Percentiles rank a stretch among this genome's conserved stretches.
Evolutionary conservation across 1,140 invertebrate species (phyloP).

Genomic region (Charaxes varanes): DNA sequence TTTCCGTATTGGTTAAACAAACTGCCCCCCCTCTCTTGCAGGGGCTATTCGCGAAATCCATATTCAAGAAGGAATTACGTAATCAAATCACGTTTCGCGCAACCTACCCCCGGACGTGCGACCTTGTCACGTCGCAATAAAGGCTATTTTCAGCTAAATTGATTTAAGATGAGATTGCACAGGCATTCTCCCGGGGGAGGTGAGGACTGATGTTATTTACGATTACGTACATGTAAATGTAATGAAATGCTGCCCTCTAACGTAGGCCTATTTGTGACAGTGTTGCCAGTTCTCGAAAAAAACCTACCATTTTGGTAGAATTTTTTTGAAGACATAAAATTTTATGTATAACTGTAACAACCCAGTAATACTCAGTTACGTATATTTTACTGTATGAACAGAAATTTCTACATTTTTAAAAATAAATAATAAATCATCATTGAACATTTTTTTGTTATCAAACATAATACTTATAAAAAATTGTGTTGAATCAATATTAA

Average conservation of each 20-base stretch:
- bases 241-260: conserved; percentile 20
- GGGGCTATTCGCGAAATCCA: conserved; percentile 21
- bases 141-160: conserved; percentile 4
- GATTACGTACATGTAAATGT: conserved; percentile 33
- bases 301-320: too few relatives aligned
- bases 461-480: too few relatives aligned
- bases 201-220: conserved; percentile 37
- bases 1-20: conserved; percentile 13
- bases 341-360: too few relatives aligned
- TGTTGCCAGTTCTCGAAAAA: too few relatives aligned
- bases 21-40: conserved; percentile 11
- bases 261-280: too few relatives aligned
- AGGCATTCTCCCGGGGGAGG: conserved; percentile 15
- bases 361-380: too few relatives aligned
- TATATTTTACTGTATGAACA: too few relatives aligned
- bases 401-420: too few relatives aligned
- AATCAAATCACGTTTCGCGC: conserved; percentile 17
- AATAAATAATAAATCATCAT: too few relatives aligned
- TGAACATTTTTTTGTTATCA: too few relatives aligned
- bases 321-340: too few relatives aligned
- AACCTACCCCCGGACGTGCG: background rate
- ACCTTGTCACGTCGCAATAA: conserved; percentile 9
- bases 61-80: conserved; percentile 23
- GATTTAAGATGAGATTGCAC: conserved; percentile 15
- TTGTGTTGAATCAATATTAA: too few relatives aligned